These are phyloP conservation scores for Amblyopsis hoosieri DNA, from an alignment of 2,797 vertebrate species.

Conservation along the genomic window DNA sequence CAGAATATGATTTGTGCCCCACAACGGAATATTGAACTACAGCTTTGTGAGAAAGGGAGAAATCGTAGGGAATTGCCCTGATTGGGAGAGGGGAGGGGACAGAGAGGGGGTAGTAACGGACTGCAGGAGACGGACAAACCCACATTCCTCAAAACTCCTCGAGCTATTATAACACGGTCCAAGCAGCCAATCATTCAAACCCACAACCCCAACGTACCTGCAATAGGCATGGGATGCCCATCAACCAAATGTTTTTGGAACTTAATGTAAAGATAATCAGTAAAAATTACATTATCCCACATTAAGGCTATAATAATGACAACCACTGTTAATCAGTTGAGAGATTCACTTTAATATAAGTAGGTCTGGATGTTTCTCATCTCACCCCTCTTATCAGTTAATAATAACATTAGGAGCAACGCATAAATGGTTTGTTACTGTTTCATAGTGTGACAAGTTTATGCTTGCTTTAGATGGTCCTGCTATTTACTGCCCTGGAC, in stretches of 20 bases:
- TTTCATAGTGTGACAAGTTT: constrained; percentile 21
- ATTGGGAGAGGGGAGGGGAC: constrained; percentile 85
- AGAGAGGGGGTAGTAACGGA: constrained; percentile 74
- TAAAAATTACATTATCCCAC: not conserved
- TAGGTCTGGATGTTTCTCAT: not conserved
- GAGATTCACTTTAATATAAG: not conserved
- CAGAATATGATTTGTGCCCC: constrained; percentile 71
- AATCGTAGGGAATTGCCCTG: constrained; percentile 84
- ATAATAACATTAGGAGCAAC: not conserved
- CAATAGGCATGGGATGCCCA: constrained; percentile 30
- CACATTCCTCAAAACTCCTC: constrained; percentile 80
- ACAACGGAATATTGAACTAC: constrained; percentile 79
- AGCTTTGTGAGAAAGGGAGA: constrained; percentile 78
- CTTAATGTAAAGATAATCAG: constrained; percentile 8
- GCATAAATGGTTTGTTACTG: not conserved
- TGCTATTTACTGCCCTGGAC: constrained; percentile 44
- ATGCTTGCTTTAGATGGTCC: constrained; percentile 39
- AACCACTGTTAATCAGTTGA: not conserved
- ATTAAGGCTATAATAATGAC: not conserved
- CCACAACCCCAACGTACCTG: constrained; percentile 38
- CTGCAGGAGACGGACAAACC: constrained; percentile 74
- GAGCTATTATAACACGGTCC: constrained; percentile 69
- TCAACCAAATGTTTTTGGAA: constrained; percentile 9
- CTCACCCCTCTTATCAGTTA: not conserved
- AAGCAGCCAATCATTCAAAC: constrained; percentile 51